phyloP scores from a whole-genome alignment of 2,888 invertebrate species.

The Idaea dimidiata region DNA sequence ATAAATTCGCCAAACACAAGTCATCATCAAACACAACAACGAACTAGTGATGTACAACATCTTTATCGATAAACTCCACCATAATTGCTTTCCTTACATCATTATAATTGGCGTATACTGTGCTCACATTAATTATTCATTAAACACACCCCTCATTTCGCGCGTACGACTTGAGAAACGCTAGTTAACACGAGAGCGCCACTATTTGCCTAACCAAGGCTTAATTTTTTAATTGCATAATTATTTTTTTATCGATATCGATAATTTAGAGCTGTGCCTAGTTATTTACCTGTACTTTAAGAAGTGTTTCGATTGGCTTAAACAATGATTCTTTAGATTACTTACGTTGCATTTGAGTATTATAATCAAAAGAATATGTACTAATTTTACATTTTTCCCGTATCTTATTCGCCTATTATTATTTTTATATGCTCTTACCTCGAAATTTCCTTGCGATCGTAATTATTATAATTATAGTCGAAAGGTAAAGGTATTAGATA shows the following conservation, averaged over 20 bases:
- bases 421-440: no score
- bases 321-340: no score
- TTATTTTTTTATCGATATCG: slow-evolving; percentile 24
- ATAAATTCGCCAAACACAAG: no score
- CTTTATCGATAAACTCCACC: slow-evolving; percentile 24
- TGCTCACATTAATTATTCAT: slow-evolving; percentile 77
- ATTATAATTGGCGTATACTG: slow-evolving; percentile 75
- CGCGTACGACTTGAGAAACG: slow-evolving; percentile 63
- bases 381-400: no score
- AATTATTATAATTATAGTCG: no score
- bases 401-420: no score
- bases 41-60: slow-evolving; percentile 9
- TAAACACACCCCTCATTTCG: slow-evolving; percentile 68
- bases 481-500: no score
- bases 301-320: no score
- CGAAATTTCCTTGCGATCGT: no score
- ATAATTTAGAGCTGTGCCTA: not conserved
- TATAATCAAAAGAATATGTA: no score
- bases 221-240: slow-evolving; percentile 55
- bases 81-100: slow-evolving; percentile 72
- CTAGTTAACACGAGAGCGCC: slow-evolving; percentile 61
- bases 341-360: no score
- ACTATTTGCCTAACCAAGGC: slow-evolving; percentile 53
- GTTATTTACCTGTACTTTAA: no score
- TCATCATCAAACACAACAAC: not conserved